Evolutionary conservation across 2,113 vertebrate species (phyloP), one percentile per base, ranked within the genome.

Genomic region (Vanacampus margaritifer): DNA sequence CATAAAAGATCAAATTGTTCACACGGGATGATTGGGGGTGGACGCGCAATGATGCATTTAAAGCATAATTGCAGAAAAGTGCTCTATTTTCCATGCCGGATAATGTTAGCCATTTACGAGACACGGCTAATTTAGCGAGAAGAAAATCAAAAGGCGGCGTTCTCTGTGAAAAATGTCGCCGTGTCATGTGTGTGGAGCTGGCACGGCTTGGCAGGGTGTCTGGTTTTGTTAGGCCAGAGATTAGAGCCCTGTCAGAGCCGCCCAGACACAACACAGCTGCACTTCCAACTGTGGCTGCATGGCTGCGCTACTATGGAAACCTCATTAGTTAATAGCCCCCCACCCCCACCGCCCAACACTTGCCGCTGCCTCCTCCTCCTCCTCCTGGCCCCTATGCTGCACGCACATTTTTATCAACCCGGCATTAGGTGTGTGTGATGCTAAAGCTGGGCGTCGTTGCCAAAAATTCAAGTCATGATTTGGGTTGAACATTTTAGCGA

Each of bases 141-240:
- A 71, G 53, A 51, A 46, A 69, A 68, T 76, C 56, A 65, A 69
- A 65, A 24, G 21, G 11, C 48, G 48, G 10, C 8, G 41, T 45
- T 14, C 17, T 19, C 17, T 3, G 57, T 36, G 32, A 36, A 59
- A 32, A 59, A 59, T 59, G 57, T 36, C 56, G 32, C 5, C 56
- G 16, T 21, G 56, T 16, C 56, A 7, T 21, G 56, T 16, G 56
- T 58, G 56, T 10, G 14, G 10, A 41, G 53, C 74, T 79, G 72
- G 78, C 78, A 72, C 68, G 50, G 84, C 83, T 83, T 87, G 86
- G 79, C 78, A 59, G 83, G 87, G 79, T 70, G 84, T 85, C 87
- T 84, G 78, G 76, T 88, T 79, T 86, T 84, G 79, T 89, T 87
- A 87, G 83, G 81, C 78, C 78, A 80, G 76, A 86, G 88, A 90